A percentile compares a stretch with the other conserved stretches of the same genome.
phyloP scores from a whole-genome alignment of 2,113 vertebrate genomes.

The Syngnathus typhle region DNA sequence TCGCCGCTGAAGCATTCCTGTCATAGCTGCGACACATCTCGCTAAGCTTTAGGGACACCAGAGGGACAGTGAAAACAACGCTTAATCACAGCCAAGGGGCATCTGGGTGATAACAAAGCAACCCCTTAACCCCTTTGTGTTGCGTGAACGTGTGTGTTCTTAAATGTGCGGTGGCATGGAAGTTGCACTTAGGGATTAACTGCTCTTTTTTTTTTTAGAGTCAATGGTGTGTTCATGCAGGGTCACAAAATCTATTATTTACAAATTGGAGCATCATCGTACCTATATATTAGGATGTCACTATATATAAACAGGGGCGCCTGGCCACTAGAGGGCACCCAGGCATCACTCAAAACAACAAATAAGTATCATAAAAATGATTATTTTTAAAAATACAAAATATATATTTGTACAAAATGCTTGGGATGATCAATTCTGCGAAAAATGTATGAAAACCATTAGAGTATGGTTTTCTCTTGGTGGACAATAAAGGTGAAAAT shows the following conservation, averaged over 20 bases:
- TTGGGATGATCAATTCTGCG: too few relatives aligned
- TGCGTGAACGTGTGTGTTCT: conserved; percentile 16
- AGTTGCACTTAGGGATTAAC: conserved; percentile 18
- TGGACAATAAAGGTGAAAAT: too few relatives aligned
- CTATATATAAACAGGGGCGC: too few relatives aligned
- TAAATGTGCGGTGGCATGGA: conserved; percentile 34
- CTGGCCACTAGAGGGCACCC: too few relatives aligned
- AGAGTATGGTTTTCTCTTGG: too few relatives aligned
- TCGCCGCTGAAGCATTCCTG: conserved; percentile 68
- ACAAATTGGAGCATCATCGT: too few relatives aligned
- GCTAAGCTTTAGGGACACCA: conserved; percentile 68
- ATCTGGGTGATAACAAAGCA: conserved; percentile 63
- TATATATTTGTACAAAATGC: too few relatives aligned
- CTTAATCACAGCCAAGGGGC: conserved; percentile 72
- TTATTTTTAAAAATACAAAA: too few relatives aligned
- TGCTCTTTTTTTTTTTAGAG: conserved; percentile 33
- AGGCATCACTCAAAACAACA: too few relatives aligned
- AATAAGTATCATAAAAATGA: too few relatives aligned
- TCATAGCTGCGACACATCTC: conserved; percentile 74
- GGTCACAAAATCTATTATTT: conserved; percentile 20
- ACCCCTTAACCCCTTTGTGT: conserved; percentile 51
- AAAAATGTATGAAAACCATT: too few relatives aligned
- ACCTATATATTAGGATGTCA: too few relatives aligned
- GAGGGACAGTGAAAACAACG: conserved; percentile 63
- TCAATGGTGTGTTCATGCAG: conserved; percentile 3